A percentile compares a stretch with the other conserved stretches of the same genome.
Conservation (phyloP, 2,797 vertebrate species). For the Potorous gilbertii region DNA sequence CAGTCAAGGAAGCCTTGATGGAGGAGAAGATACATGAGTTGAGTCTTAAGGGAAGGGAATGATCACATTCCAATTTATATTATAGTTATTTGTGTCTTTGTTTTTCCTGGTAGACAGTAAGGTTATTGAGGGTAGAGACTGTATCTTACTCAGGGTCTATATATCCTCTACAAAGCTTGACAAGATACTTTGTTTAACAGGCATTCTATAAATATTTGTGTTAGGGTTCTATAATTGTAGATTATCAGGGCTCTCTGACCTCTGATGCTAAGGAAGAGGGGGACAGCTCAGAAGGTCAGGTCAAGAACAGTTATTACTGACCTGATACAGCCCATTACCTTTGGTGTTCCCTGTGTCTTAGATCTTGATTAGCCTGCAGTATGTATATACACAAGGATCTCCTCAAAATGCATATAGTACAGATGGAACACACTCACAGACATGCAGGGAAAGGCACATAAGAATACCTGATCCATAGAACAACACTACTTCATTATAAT, state of each 20-base stretch:
- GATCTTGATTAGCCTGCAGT: not conserved
- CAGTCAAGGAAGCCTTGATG: not conserved
- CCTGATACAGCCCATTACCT: not conserved
- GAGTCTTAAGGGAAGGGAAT: not conserved
- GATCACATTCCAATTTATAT: not conserved
- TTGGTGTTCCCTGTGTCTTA: not conserved
- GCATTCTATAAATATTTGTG: not conserved
- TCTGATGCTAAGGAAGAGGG: not conserved
- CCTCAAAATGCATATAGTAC: not conserved
- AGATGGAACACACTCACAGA: not conserved
- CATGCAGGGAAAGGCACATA: not conserved
- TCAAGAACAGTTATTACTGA: not conserved
- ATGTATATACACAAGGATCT: not conserved
- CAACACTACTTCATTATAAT: not conserved
- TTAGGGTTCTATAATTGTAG: not conserved
- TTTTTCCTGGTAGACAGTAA: not conserved
- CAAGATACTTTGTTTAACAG: not conserved
- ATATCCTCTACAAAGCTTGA: not conserved
- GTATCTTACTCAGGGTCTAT: not conserved
- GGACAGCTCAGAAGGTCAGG: not conserved
- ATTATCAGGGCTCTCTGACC: not conserved
- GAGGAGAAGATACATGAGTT: not conserved
- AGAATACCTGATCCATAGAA: not conserved
- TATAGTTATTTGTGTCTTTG: not conserved
- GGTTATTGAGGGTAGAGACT: not conserved